Conservation (phyloP, 1,140 invertebrate species). For the Brachionus angularis region DNA sequence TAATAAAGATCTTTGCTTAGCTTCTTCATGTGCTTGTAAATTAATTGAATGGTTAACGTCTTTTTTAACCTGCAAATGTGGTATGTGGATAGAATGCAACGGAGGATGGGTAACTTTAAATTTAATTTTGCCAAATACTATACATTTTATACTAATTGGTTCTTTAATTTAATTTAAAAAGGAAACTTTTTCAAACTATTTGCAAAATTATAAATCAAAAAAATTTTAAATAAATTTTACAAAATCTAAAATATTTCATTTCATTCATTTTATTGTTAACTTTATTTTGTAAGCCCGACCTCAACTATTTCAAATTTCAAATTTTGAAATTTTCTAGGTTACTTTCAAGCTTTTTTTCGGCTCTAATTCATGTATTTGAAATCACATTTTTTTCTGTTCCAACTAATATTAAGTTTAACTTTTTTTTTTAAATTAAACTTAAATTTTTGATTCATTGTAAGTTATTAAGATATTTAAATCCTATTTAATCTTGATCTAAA, state of each 20-base stretch:
- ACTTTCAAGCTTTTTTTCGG: no score
- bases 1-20: background rate
- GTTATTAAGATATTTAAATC: constrained; percentile 23
- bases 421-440: background rate
- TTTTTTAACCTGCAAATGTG: constrained; percentile 17
- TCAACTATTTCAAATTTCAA: no score
- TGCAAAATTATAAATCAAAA: no score
- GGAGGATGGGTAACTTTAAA: constrained; percentile 10
- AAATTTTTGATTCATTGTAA: constrained; percentile 43
- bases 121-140: background rate
- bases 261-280: no score
- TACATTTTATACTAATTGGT: no score
- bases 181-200: constrained; percentile 30
- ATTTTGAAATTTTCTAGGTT: no score
- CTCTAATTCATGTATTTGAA: constrained; percentile 2
- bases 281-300: no score
- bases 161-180: background rate
- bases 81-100: constrained; percentile 36
- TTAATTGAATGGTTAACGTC: constrained; percentile 31
- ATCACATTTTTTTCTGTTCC: background rate
- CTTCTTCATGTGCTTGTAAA: constrained; percentile 29
- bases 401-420: background rate
- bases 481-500: constrained; percentile 5
- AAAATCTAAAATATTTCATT: no score
- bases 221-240: no score